Evolutionary conservation across 2,888 invertebrate species (phyloP).

Genomic region (Spodoptera picta): DNA sequence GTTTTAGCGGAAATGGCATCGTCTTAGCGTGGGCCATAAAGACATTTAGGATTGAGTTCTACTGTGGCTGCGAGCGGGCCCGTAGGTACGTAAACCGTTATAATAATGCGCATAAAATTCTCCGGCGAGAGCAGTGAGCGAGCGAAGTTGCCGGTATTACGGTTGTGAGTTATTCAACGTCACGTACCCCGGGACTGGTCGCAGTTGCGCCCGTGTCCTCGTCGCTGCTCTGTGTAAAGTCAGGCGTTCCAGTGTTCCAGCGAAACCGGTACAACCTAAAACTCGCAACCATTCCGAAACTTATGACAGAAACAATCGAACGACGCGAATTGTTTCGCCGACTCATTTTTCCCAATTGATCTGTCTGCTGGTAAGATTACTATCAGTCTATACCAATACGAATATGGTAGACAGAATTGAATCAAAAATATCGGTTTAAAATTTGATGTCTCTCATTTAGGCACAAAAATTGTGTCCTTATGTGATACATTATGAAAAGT

Average conservation of each 20-base stretch:
- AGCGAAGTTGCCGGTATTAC: slow-evolving; percentile 75
- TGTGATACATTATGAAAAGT: too few relatives aligned
- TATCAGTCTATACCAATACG: neutral
- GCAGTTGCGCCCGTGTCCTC: slow-evolving; percentile 56
- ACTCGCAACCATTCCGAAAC: slow-evolving; percentile 45
- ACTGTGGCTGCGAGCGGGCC: slow-evolving; percentile 59
- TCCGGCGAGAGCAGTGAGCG: slow-evolving; percentile 71
- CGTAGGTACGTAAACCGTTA: slow-evolving; percentile 70
- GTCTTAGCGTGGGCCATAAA: slow-evolving; percentile 73
- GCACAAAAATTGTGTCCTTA: too few relatives aligned
- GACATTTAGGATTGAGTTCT: slow-evolving; percentile 75
- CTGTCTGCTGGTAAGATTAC: slow-evolving; percentile 21
- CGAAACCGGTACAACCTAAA: slow-evolving; percentile 45
- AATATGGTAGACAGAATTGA: too few relatives aligned
- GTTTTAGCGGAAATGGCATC: slow-evolving; percentile 72
- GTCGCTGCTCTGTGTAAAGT: slow-evolving; percentile 49
- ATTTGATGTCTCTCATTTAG: too few relatives aligned
- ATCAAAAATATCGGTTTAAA: too few relatives aligned
- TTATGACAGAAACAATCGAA: slow-evolving; percentile 57
- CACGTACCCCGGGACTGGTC: slow-evolving; percentile 72
- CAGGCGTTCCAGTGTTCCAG: slow-evolving; percentile 43
- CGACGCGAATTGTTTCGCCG: slow-evolving; percentile 40
- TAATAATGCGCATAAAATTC: slow-evolving; percentile 82
- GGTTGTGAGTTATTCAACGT: slow-evolving; percentile 78
- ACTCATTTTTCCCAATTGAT: slow-evolving; percentile 37